Evolutionary conservation across 2,113 vertebrate genomes (phyloP).

Genomic region (Tauraco erythrolophus): DNA sequence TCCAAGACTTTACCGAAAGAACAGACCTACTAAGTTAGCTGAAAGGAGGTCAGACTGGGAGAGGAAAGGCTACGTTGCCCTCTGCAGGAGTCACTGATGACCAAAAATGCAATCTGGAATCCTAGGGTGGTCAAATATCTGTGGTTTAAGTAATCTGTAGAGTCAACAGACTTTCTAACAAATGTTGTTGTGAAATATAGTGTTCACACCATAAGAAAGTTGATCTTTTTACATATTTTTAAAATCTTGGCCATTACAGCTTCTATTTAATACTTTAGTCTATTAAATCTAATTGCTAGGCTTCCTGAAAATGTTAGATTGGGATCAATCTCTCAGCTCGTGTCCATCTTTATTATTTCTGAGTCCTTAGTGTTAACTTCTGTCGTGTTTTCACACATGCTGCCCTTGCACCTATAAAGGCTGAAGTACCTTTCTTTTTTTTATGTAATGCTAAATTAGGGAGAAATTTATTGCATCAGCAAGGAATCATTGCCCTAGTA

Average conservation of each 20-base stretch:
- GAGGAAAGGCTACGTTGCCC: neutral
- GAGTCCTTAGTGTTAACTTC: neutral
- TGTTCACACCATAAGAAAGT: neutral
- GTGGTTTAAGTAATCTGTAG: neutral
- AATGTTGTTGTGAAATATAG: neutral
- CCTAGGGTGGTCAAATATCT: neutral
- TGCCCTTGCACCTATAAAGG: neutral
- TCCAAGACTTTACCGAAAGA: neutral
- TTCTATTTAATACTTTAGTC: neutral
- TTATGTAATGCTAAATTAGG: neutral
- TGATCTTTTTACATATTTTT: neutral
- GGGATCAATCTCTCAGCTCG: neutral
- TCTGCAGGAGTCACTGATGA: neutral
- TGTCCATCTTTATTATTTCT: neutral
- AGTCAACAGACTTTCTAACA: neutral
- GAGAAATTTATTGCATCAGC: neutral
- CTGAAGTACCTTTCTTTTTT: neutral
- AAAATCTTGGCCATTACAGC: neutral
- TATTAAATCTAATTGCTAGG: neutral
- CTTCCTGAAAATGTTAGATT: neutral
- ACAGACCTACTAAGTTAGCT: neutral
- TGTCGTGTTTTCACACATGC: neutral
- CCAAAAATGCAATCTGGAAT: neutral
- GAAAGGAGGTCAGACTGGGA: neutral
- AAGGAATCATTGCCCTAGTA: neutral